Percentiles rank a stretch among this genome's conserved stretches.
phyloP scores from a whole-genome alignment of 2,113 vertebrate genomes.

The Sinocyclocheilus anshuiensis region DNA sequence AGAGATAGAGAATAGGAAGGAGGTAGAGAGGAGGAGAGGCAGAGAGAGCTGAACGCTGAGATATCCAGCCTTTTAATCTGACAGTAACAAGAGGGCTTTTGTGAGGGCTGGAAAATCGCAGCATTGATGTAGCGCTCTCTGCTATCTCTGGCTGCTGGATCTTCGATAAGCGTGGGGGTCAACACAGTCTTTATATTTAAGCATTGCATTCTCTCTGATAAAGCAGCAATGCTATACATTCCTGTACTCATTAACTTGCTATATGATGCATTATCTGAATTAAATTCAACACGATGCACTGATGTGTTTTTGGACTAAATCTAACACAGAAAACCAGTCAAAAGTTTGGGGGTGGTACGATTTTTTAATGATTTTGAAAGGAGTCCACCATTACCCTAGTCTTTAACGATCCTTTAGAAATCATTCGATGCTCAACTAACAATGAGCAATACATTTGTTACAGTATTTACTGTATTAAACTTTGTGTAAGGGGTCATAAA shows the following conservation, averaged over 20 bases:
- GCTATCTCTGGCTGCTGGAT: conserved; percentile 46
- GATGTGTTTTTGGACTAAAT: background rate
- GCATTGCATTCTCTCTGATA: conserved; percentile 10
- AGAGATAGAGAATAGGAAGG: conserved; percentile 20
- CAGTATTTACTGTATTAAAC: background rate
- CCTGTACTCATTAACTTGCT: conserved; percentile 13
- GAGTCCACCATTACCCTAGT: background rate
- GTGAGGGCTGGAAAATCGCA: conserved; percentile 50
- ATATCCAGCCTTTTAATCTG: conserved; percentile 56
- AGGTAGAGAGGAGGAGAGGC: conserved; percentile 26
- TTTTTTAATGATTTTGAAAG: background rate
- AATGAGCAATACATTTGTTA: background rate
- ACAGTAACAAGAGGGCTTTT: conserved; percentile 54
- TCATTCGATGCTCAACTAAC: too few relatives aligned
- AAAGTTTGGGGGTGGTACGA: background rate
- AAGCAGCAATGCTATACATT: background rate
- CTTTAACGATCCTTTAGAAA: background rate
- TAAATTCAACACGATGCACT: background rate
- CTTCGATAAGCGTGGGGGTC: conserved; percentile 30
- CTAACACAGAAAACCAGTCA: background rate
- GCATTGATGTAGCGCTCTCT: conserved; percentile 48
- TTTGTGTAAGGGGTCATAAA: background rate
- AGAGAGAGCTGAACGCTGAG: conserved; percentile 37
- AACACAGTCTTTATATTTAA: conserved; percentile 23
- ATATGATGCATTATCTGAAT: background rate